A percentile compares a stretch with the other conserved stretches of the same genome.
Conservation (phyloP, 2,888 invertebrate species). For the Dendrolimus pini region DNA sequence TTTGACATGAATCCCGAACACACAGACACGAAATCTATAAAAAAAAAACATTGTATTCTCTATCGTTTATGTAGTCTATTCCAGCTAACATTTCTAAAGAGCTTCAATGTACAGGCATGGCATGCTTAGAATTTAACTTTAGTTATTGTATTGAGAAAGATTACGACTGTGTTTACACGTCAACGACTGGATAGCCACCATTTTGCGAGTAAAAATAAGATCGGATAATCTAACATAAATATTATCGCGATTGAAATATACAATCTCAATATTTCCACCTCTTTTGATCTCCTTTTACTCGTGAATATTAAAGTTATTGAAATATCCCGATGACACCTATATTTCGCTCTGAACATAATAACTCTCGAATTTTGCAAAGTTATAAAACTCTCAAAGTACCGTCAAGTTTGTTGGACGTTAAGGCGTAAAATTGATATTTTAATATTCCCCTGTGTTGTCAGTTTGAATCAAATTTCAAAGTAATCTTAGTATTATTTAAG, state of each 20-base stretch:
- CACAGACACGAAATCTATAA: too few relatives aligned
- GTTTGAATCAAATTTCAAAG: conserved; percentile 36
- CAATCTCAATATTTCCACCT: background rate
- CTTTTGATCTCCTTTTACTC: background rate
- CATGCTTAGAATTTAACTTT: too few relatives aligned
- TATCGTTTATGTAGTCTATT: too few relatives aligned
- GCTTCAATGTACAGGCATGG: too few relatives aligned
- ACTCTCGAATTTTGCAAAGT: conserved; percentile 20
- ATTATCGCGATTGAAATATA: background rate
- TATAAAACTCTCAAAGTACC: conserved; percentile 29
- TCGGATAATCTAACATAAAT: background rate
- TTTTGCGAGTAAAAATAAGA: too few relatives aligned
- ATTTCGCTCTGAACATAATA: conserved; percentile 7
- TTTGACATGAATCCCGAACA: too few relatives aligned
- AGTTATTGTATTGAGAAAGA: too few relatives aligned
- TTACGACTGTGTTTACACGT: too few relatives aligned
- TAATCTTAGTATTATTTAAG: conserved; percentile 15
- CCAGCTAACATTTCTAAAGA: too few relatives aligned
- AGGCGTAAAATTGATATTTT: conserved; percentile 43
- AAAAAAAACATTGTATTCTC: too few relatives aligned
- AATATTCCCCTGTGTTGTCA: conserved; percentile 36
- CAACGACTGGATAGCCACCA: too few relatives aligned
- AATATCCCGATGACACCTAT: conserved; percentile 20
- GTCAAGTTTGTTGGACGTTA: conserved; percentile 26
- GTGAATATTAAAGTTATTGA: conserved; percentile 7